Evolutionary conservation across 2,888 invertebrate species (phyloP), one percentile per base, ranked within the genome.

Genomic region (Branchellion lobata): DNA sequence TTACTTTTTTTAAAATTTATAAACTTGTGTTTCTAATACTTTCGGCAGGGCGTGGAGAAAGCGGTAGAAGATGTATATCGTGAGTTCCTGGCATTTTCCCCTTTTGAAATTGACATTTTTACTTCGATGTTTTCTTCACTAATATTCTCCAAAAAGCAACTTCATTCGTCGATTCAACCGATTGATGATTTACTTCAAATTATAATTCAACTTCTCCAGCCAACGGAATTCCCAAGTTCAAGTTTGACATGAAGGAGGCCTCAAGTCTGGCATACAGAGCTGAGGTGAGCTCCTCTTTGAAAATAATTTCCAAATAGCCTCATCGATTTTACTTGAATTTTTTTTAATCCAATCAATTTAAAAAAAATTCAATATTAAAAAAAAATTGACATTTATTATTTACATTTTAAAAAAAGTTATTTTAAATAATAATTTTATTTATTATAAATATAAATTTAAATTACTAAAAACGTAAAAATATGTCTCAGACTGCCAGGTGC

Each of bases 231-330:
- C 94, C 93, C 87, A 93, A 94, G 80, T 99, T 96, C 88, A 92
- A 95, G 86, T 97, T 99, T 86, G 93, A 93, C 84, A 90, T 98
- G 87, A 93, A 95, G 82, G 96, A 99, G 89, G 93, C 99, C 74
- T 97, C 98, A 86, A 93, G 96, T 0, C 98, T 99, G 88, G 90
- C 94, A 82, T 97, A 99, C 89, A 90, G 99, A 83, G 93, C 97
- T 0, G 91, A 93, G 85, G 89, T 88, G 81, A 3, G 14, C 21
- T 24, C 21, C 11, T 5, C 21, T 5, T 8, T 40, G 5, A 14
- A 5, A 14, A 40, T 40, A 40, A 40, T 40, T 40, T 5, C 40
- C 81, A 83, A 69, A 36, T 24, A 68, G 21, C 21, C 14, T 68
- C 14, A 24, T 11, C 8, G 11, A 18, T 72, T 8, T 11, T 11